These are phyloP conservation scores for Smittia sp. DNA, from an alignment of 2,888 invertebrate species.

Conservation along the genomic window DNA sequence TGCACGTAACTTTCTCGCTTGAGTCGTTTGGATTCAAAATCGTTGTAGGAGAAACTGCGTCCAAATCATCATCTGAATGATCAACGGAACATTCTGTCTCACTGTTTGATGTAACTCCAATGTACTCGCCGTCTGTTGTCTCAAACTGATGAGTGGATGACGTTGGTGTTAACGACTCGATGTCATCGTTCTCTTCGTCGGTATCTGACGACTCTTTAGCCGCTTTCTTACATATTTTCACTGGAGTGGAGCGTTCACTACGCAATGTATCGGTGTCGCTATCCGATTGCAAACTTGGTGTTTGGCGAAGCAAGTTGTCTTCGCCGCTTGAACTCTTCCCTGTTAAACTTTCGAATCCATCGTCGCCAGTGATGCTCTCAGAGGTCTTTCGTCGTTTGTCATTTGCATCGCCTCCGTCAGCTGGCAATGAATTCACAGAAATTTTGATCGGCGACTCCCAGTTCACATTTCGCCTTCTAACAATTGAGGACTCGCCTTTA, in stretches of 20 bases:
- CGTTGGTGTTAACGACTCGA: conserved; percentile 62
- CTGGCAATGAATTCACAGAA: not conserved
- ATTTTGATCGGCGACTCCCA: conserved; percentile 51
- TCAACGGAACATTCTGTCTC: conserved; percentile 68
- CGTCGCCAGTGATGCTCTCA: conserved; percentile 60
- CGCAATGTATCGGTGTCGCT: conserved; percentile 42
- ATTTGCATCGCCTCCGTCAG: not conserved
- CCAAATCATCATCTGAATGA: conserved; percentile 55
- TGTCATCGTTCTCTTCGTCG: conserved; percentile 57
- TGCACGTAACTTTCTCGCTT: conserved; percentile 89
- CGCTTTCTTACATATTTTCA: conserved; percentile 12
- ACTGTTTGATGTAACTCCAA: conserved; percentile 86
- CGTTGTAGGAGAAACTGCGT: conserved; percentile 68
- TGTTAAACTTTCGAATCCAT: conserved; percentile 82
- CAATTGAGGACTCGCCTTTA: not conserved
- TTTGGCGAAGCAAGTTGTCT: conserved; percentile 46
- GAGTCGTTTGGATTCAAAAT: conserved; percentile 69
- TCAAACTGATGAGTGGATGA: conserved; percentile 52
- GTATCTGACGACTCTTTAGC: conserved; percentile 49
- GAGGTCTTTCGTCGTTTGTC: not conserved
- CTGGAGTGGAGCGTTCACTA: conserved; percentile 10
- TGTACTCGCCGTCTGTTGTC: conserved; percentile 75
- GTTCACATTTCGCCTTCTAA: conserved; percentile 52
- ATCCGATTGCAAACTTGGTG: conserved; percentile 22
- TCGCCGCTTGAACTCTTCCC: conserved; percentile 73